Base-by-base conservation (phyloP, 2,113 vertebrate genomes). In the Buteo buteo region DNA sequence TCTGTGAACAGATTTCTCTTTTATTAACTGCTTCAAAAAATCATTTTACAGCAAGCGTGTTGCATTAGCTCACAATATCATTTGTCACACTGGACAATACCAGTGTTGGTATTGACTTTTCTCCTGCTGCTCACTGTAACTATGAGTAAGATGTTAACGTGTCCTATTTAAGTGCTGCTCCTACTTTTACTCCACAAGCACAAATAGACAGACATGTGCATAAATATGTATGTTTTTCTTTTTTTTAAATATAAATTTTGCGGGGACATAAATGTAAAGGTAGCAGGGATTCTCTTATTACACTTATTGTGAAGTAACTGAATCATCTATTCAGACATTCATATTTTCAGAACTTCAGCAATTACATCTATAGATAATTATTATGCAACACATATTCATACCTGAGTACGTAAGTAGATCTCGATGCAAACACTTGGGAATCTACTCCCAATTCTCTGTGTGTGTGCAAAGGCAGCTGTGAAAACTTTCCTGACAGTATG, bases 1-100 rank as follows among this genome's bases (percentile, higher is more conserved):
- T 96, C 55, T 38, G 86, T 93, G 97, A 98, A 98, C 98, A 98
- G 98, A 98, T 98, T 97, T 96, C 93, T 95, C 96, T 97, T 98
- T 98, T 97, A 98, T 97, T 94, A 88, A 90, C 97, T 98, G 96
- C 98, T 98, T 98, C 96, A 97, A 73, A 97, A 97, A 98, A 98
- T 98, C 97, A 97, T 98, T 97, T 97, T 97, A 97, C 97, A 98
- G 97, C 96, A 97, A 97, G 88, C 36, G 44, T 88, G 87, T 93
- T 97, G 97, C 97, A 96, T 96, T 80, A 89, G 94, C 93, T 97
- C 96, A 92, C 97, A 97, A 90, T 93, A 97, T 87, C 92, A 96
- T 97, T 97, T 97, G 97, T 97, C 97, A 98, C 88, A 72, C 62
- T 47, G 97, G 97, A 97, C 96, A 97, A 94, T 96, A 94, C 38